A percentile compares a stretch with the other conserved stretches of the same genome.
phyloP scores from a whole-genome alignment of 2,888 invertebrate species.

The Zootermopsis nevadensis region DNA sequence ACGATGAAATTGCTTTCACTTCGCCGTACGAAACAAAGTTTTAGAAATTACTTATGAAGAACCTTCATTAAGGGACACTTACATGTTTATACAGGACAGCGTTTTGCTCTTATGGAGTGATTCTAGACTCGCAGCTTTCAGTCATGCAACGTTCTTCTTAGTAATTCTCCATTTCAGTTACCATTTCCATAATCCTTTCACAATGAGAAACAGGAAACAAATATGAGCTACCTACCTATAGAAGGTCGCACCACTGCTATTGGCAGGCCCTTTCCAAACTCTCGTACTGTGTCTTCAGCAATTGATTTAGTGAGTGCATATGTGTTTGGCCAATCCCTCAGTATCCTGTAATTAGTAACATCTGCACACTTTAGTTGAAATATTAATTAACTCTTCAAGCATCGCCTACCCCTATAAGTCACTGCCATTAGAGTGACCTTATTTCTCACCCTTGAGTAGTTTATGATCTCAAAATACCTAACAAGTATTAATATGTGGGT shows the following conservation, averaged over 20 bases:
- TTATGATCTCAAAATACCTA: background rate
- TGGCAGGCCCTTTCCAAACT: slow-evolving; percentile 72
- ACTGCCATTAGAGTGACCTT: background rate
- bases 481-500: background rate
- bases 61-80: no score
- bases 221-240: slow-evolving; percentile 69
- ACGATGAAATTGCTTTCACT: no score
- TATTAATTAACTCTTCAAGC: background rate
- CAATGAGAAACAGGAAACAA: background rate
- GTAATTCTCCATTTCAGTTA: no score
- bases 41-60: no score
- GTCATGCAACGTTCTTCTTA: no score
- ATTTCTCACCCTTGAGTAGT: no score
- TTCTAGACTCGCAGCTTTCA: no score
- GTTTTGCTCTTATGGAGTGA: no score
- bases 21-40: no score
- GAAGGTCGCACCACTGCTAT: slow-evolving; percentile 85
- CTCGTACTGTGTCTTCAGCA: slow-evolving; percentile 76
- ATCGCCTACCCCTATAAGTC: background rate
- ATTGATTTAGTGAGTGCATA: slow-evolving; percentile 89
- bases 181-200: no score
- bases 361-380: background rate
- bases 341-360: slow-evolving; percentile 50
- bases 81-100: no score
- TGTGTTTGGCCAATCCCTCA: slow-evolving; percentile 78